Conservation (phyloP, 2,888 invertebrate genomes). For the Cheilosia pagana region DNA sequence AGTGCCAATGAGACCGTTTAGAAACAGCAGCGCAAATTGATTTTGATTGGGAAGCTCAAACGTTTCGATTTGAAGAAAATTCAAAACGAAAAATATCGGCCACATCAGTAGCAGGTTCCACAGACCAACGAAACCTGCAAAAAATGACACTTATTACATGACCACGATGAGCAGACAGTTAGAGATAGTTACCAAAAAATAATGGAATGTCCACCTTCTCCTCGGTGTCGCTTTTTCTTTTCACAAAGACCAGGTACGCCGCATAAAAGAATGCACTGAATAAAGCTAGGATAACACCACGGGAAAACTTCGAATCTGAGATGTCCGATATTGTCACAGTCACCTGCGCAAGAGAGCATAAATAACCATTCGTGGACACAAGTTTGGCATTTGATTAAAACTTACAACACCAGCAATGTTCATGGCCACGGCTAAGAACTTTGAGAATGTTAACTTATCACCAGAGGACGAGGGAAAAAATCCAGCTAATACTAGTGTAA, state of each 20-base stretch:
- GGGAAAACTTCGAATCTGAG: constrained; percentile 88
- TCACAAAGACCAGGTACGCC: constrained; percentile 93
- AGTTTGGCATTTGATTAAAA: constrained; percentile 74
- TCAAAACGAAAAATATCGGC: constrained; percentile 94
- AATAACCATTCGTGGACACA: not conserved
- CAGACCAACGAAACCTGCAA: constrained; percentile 95
- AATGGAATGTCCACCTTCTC: constrained; percentile 97
- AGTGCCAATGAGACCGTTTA: constrained; percentile 95
- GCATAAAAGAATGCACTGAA: constrained; percentile 96
- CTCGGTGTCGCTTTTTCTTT: constrained; percentile 94
- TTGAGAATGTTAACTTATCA: constrained; percentile 94
- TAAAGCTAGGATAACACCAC: constrained; percentile 91
- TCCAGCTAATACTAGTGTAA: constrained; percentile 94
- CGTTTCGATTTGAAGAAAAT: constrained; percentile 91
- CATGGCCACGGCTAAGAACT: constrained; percentile 90
- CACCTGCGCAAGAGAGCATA: constrained; percentile 84
- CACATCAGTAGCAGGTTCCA: constrained; percentile 94
- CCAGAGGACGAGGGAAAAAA: constrained; percentile 91
- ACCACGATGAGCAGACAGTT: not conserved
- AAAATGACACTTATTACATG: not conserved
- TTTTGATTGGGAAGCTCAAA: constrained; percentile 93
- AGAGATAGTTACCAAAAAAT: constrained; percentile 93
- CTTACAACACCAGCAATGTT: constrained; percentile 92
- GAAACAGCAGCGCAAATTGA: constrained; percentile 90
- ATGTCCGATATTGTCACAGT: constrained; percentile 91